phyloP scores from a whole-genome alignment of 2,888 invertebrate genomes.

The Ephialtes manifestator region DNA sequence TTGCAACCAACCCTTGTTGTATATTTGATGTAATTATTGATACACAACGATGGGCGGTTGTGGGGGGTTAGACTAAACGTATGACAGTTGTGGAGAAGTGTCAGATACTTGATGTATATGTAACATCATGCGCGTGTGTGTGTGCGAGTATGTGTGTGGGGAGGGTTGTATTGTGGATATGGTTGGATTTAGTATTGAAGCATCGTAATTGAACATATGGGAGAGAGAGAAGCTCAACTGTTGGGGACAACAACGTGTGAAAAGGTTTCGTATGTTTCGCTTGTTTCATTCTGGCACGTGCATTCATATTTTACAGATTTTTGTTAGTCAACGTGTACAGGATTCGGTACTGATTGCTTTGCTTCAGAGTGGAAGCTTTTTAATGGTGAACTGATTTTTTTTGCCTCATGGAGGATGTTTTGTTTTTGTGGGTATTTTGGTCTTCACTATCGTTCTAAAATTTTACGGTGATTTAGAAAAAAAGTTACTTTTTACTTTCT shows the following conservation, averaged over 20 bases:
- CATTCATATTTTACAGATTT: constrained; percentile 70
- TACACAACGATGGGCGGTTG: constrained; percentile 53
- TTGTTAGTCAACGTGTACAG: background rate
- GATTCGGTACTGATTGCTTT: background rate
- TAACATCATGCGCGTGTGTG: background rate
- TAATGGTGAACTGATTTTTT: too few species aligned
- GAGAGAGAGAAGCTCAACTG: background rate
- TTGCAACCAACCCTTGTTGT: constrained; percentile 55
- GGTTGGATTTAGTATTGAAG: background rate
- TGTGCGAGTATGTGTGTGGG: background rate
- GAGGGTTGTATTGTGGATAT: constrained; percentile 4
- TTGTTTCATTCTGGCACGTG: constrained; percentile 53
- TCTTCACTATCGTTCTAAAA: too few species aligned
- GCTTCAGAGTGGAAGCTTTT: too few species aligned
- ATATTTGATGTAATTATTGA: constrained; percentile 74
- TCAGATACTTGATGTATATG: constrained; percentile 10
- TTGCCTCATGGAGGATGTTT: too few species aligned
- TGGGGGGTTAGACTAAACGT: constrained; percentile 25
- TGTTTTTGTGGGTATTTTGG: too few species aligned
- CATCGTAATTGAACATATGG: background rate
- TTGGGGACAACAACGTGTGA: background rate
- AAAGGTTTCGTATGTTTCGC: background rate
- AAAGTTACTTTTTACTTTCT: too few species aligned
- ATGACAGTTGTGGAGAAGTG: constrained; percentile 64
- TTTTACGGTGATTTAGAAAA: too few species aligned